Evolutionary conservation across 2,113 vertebrate genomes (phyloP).

Genomic region (Tauraco erythrolophus): DNA sequence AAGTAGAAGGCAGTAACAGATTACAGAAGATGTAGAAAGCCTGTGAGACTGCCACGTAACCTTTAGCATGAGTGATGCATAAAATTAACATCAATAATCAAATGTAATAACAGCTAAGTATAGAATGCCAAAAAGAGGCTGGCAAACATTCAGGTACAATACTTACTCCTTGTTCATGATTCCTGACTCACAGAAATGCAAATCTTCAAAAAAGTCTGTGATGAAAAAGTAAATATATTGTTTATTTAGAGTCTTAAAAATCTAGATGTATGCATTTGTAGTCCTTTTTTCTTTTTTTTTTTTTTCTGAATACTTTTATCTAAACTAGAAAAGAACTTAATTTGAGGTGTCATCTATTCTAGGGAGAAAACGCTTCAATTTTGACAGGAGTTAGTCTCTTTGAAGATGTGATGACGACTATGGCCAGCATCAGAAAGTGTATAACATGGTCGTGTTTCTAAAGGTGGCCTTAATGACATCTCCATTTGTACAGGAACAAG

Average conservation of each 20-base stretch:
- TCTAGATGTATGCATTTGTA: background rate
- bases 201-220: background rate
- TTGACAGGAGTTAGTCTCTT: background rate
- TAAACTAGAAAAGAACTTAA: background rate
- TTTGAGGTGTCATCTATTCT: background rate
- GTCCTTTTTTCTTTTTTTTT: background rate
- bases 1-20: background rate
- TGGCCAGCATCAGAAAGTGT: background rate
- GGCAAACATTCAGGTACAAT: background rate
- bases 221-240: background rate
- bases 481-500: background rate
- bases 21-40: background rate
- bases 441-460: background rate
- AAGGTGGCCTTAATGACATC: background rate
- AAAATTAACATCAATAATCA: background rate
- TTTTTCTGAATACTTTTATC: background rate
- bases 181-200: background rate
- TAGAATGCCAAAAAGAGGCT: background rate
- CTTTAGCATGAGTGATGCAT: background rate
- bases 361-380: background rate
- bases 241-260: background rate
- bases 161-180: constrained; percentile 47
- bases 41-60: background rate
- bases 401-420: background rate
- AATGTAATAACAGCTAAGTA: background rate